Conservation (phyloP, 2,797 vertebrate genomes). For the Falco naumanni region DNA sequence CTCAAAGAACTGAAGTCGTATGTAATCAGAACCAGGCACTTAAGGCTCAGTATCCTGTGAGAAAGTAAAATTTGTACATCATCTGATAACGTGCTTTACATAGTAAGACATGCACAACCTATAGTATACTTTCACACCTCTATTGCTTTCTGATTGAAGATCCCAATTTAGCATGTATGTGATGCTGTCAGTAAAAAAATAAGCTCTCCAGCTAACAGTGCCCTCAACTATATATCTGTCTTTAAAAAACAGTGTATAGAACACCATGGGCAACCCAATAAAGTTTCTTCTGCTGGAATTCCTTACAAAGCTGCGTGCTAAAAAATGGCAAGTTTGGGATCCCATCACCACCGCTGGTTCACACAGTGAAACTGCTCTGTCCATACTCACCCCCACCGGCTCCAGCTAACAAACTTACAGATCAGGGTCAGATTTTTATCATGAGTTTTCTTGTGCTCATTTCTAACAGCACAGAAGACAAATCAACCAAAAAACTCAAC, state of each 20-base stretch:
- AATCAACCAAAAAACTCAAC: not conserved
- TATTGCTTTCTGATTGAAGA: not conserved
- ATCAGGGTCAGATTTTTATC: not conserved
- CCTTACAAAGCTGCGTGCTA: not conserved
- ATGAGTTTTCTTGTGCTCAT: not conserved
- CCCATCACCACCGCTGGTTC: fast-evolving
- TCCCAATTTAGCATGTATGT: not conserved
- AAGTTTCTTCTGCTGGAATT: not conserved
- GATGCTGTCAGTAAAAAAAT: not conserved
- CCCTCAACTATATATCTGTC: not conserved
- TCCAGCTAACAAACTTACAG: not conserved
- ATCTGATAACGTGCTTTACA: not conserved
- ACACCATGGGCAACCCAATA: not conserved
- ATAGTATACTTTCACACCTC: not conserved
- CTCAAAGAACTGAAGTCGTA: not conserved
- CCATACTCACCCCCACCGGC: not conserved
- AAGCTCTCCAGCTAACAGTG: not conserved
- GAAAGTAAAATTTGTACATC: not conserved
- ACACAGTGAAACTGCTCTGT: not conserved
- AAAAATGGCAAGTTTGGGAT: not conserved
- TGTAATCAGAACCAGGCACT: not conserved
- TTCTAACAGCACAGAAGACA: not conserved
- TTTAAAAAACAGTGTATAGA: not conserved
- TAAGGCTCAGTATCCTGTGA: not conserved
- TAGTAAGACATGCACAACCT: not conserved